Conservation (phyloP, 1,140 invertebrate species). For the Drosophila santomea region DNA sequence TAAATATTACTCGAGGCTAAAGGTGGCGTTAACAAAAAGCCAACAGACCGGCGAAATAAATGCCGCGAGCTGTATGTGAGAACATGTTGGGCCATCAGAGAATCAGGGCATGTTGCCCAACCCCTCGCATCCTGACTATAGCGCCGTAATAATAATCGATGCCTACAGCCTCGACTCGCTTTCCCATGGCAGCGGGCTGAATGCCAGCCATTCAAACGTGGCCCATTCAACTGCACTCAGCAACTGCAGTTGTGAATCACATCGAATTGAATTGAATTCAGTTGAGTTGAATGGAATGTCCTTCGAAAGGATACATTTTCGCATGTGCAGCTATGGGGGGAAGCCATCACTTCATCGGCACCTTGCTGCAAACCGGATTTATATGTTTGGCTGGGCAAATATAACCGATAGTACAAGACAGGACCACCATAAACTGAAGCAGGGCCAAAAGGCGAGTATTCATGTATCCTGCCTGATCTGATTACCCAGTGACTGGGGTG, state of each 20-base stretch:
- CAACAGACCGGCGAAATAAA: constrained; percentile 12
- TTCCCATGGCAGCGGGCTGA: constrained; percentile 31
- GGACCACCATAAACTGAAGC: constrained; percentile 24
- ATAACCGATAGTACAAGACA: constrained; percentile 11
- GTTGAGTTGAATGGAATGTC: constrained; percentile 11
- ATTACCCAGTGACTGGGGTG: constrained; percentile 52
- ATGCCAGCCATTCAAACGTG: constrained; percentile 35
- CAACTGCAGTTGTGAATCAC: constrained; percentile 22
- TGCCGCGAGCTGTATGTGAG: constrained; percentile 17
- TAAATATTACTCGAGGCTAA: constrained; percentile 58
- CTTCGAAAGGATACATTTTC: constrained; percentile 11
- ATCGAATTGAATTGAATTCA: constrained; percentile 15
- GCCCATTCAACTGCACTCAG: constrained; percentile 48
- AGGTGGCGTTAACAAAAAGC: constrained; percentile 48
- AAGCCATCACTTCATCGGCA: neutral
- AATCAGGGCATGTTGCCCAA: constrained; percentile 11
- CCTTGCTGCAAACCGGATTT: constrained; percentile 4
- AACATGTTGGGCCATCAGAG: constrained; percentile 21
- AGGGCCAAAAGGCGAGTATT: constrained; percentile 22
- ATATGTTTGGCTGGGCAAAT: neutral
- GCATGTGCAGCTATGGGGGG: constrained; percentile 2
- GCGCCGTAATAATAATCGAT: constrained; percentile 48
- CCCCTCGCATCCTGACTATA: constrained; percentile 15
- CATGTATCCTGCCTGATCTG: constrained; percentile 61
- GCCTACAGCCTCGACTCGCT: constrained; percentile 31